Evolutionary conservation across 92 coral and sea anemone species (phyloP).

Genomic region (Porites lobata): DNA sequence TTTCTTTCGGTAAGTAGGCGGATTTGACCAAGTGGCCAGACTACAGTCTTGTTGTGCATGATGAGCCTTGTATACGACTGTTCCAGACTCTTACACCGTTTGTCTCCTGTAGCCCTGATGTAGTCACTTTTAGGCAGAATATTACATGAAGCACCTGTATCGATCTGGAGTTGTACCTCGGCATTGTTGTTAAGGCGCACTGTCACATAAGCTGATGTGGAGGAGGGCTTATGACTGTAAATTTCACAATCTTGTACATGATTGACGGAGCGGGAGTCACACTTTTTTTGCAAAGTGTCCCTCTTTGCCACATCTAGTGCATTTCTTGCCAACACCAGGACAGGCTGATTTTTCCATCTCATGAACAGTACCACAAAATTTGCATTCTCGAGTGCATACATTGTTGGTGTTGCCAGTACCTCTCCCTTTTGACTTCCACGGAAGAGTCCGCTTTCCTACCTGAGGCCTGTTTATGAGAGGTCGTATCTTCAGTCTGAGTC

Average conservation of each 20-base stretch:
- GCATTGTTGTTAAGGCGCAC: no score
- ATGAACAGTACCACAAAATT: slow-evolving; percentile 22
- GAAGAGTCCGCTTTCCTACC: not conserved
- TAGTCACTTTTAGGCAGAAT: slow-evolving; percentile 29
- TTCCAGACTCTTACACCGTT: slow-evolving; percentile 29
- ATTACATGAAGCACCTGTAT: not conserved
- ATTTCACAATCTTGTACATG: slow-evolving; percentile 40
- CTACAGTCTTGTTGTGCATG: no score
- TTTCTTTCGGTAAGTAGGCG: slow-evolving; percentile 23
- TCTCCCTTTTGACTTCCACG: not conserved
- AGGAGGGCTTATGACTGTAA: slow-evolving; percentile 42
- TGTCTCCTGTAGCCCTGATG: slow-evolving; percentile 23
- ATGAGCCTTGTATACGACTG: no score
- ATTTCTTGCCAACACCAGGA: no score
- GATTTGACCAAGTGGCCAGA: no score
- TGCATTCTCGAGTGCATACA: not conserved
- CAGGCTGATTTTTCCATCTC: slow-evolving; percentile 8
- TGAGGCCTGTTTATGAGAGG: not conserved
- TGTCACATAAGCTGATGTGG: slow-evolving; percentile 4
- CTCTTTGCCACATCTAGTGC: not conserved
- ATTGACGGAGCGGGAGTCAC: slow-evolving; percentile 34
- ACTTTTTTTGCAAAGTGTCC: slow-evolving; percentile 1
- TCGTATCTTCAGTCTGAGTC: not conserved
- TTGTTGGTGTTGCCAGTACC: no score
- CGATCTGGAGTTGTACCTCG: no score